Conservation (phyloP, 2,113 vertebrate genomes). For the Saimiri boliviensis region DNA sequence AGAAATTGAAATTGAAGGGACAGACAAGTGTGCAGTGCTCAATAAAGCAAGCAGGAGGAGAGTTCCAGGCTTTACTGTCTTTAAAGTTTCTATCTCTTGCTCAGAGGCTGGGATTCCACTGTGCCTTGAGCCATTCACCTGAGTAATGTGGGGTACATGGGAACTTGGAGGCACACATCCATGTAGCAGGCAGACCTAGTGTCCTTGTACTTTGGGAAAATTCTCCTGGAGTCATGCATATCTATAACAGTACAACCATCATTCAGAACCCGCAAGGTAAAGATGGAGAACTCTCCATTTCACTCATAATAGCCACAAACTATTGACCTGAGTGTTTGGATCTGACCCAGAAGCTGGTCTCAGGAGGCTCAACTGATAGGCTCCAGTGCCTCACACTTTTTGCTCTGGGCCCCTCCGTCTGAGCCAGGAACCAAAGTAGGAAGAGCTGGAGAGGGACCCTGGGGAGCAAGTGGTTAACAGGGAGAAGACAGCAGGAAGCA, state of each 20-base stretch:
- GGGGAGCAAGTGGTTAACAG: background rate
- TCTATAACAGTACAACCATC: background rate
- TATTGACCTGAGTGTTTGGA: background rate
- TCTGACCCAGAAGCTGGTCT: background rate
- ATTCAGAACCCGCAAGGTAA: background rate
- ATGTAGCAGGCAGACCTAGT: background rate
- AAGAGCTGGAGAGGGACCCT: background rate
- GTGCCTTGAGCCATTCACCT: background rate
- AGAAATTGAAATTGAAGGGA: background rate
- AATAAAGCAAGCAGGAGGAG: background rate
- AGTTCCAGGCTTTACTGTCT: background rate
- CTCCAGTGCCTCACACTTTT: background rate
- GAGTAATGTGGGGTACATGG: background rate
- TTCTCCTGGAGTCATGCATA: background rate
- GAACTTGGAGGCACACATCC: background rate
- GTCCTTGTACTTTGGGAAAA: background rate
- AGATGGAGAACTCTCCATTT: background rate
- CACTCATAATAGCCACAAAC: background rate
- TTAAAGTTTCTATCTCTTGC: background rate
- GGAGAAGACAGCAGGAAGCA: background rate
- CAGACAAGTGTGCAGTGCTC: background rate
- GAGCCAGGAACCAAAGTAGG: background rate
- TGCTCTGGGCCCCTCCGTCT: too few species aligned
- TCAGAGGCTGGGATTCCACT: background rate
- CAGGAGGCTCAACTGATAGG: background rate